phyloP scores from a whole-genome alignment of 1,140 invertebrate species.

The Nasonia longicornis region DNA sequence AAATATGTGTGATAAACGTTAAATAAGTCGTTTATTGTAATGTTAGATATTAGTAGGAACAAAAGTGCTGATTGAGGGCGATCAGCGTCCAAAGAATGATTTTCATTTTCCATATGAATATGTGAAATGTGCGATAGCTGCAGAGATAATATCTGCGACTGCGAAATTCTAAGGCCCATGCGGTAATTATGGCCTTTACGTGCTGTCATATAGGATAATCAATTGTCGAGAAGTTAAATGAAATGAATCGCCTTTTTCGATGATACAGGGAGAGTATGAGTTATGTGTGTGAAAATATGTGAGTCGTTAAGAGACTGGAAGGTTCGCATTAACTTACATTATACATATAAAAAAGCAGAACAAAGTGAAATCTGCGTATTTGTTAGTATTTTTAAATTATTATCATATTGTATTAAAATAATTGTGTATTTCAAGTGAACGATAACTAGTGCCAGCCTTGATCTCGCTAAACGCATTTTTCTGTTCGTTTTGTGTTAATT shows the following conservation, averaged over 20 bases:
- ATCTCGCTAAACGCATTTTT: constrained; percentile 36
- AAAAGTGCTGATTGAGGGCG: constrained; percentile 23
- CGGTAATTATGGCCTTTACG: constrained; percentile 23
- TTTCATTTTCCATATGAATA: constrained; percentile 17
- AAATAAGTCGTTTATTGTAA: constrained; percentile 33
- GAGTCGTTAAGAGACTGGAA: constrained; percentile 28
- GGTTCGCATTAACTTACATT: constrained; percentile 23
- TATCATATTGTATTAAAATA: constrained; percentile 21
- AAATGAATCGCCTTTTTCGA: constrained; percentile 45
- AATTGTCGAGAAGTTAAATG: constrained; percentile 31
- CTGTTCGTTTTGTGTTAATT: constrained; percentile 16
- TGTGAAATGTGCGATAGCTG: constrained; percentile 1
- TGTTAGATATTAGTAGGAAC: constrained; percentile 29
- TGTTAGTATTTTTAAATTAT: constrained; percentile 40
- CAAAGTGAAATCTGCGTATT: constrained; percentile 24
- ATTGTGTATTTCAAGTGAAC: constrained; percentile 19
- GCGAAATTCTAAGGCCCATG: neutral
- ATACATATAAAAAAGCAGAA: neutral
- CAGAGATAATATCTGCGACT: constrained; percentile 13
- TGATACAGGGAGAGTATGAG: constrained; percentile 39
- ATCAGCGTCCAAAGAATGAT: neutral
- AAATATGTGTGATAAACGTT: constrained; percentile 36
- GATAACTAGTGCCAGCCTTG: constrained; percentile 22
- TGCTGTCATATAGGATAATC: constrained; percentile 22
- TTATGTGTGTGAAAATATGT: constrained; percentile 20